A percentile compares a stretch with the other conserved stretches of the same genome.
phyloP scores from a whole-genome alignment of 1,140 invertebrate species.

The Cecropterus lyciades region DNA sequence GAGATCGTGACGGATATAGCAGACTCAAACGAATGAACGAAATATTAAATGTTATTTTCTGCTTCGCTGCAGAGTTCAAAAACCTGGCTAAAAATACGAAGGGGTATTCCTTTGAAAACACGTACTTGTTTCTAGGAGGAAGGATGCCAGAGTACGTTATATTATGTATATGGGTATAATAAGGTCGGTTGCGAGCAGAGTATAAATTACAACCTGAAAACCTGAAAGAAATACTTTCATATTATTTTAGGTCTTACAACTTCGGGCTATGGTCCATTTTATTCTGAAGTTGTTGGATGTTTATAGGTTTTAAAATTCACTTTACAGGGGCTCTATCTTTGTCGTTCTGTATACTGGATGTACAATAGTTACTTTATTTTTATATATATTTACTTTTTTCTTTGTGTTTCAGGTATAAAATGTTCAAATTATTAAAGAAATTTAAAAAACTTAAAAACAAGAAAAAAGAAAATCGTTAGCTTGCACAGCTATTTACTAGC shows the following conservation, averaged over 20 bases:
- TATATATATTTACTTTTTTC: too few species aligned
- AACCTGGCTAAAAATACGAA: background rate
- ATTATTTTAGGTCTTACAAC: background rate
- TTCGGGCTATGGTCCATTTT: background rate
- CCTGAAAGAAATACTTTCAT: background rate
- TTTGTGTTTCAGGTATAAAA: too few species aligned
- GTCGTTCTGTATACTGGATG: slow-evolving; percentile 2
- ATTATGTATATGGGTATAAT: slow-evolving; percentile 22
- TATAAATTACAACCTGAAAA: slow-evolving; percentile 12
- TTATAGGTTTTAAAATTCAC: slow-evolving; percentile 3
- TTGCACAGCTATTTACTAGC: too few species aligned
- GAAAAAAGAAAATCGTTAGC: too few species aligned
- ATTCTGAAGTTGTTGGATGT: background rate
- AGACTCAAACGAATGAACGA: too few species aligned
- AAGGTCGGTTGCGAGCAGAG: slow-evolving; percentile 17
- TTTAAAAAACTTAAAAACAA: too few species aligned
- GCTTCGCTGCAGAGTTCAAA: background rate
- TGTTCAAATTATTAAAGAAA: too few species aligned
- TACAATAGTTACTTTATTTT: slow-evolving; percentile 1
- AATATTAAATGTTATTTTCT: too few species aligned
- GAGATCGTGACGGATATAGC: too few species aligned
- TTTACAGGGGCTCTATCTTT: background rate
- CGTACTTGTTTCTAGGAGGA: background rate
- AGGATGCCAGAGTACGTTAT: slow-evolving; percentile 12
- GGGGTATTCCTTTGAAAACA: background rate